Evolutionary conservation across 1,140 invertebrate genomes (phyloP), one percentile per base, ranked within the genome.

Genomic region (Pachyrhynchus sulphureomaculatus): DNA sequence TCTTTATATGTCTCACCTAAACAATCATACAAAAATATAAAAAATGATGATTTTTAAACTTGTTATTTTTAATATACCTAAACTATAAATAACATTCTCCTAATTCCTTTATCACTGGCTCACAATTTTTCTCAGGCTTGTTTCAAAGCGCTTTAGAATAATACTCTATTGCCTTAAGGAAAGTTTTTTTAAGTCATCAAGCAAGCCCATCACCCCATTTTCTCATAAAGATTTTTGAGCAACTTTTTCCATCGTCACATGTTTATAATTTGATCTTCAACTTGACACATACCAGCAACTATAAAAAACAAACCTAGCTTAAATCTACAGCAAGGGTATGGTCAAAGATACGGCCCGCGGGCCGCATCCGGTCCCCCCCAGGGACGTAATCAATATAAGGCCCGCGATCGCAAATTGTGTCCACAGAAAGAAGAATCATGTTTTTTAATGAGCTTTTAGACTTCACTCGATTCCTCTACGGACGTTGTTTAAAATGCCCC

Each of bases 1-100:
- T n/a, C 95, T 70, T 86, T 85, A 70, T 95, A 91, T 0, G 94
- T 96, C 80, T 91, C 87, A 34, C 91, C 92, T 24, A 96, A 77
- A 26, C 12, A n/a, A n/a, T 29, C 26, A 29, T 29, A n/a, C n/a
- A 10, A 15, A 18, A 15, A 37, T 15, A 37, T 36, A n/a, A n/a
- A n/a, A n/a, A n/a, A n/a, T n/a, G n/a, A n/a, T n/a, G n/a, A n/a
- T n/a, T n/a, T n/a, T n/a, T n/a, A n/a, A n/a, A n/a, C n/a, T n/a
- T n/a, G n/a, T n/a, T n/a, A n/a, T n/a, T n/a, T n/a, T n/a, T n/a
- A n/a, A n/a, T n/a, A 2, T 24, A 48, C 55, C 55, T 34, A 54
- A 77, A 47, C 93, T 96, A 29, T 89, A 84, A n/a, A 78, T 92
- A 93, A 68, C 90, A 88, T 15, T 88, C 84, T 62, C 86, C 82